phyloP scores from a whole-genome alignment of 2,113 vertebrate genomes.

The Gobius niger region DNA sequence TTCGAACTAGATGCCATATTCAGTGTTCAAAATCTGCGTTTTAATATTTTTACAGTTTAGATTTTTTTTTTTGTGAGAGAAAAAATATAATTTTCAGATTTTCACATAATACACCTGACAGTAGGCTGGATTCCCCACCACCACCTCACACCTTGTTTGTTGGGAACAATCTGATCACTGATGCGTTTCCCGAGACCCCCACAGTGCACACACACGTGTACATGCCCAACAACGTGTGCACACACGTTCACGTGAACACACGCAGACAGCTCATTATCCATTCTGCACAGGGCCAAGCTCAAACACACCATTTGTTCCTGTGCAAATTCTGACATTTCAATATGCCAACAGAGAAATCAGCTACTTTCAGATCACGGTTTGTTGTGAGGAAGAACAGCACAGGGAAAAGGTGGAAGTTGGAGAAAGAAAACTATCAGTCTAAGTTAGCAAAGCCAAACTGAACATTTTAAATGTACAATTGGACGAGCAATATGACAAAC shows the following conservation, averaged over 20 bases:
- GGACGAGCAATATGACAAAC: no score
- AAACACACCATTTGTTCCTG: constrained; percentile 72
- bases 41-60: no score
- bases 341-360: constrained; percentile 67
- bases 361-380: constrained; percentile 56
- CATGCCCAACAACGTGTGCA: constrained; percentile 58
- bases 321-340: constrained; percentile 82
- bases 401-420: constrained; percentile 26
- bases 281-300: constrained; percentile 64
- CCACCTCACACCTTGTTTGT: constrained; percentile 26
- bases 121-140: neutral
- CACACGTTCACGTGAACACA: constrained; percentile 58
- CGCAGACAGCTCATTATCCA: constrained; percentile 64
- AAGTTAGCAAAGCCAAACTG: neutral
- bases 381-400: constrained; percentile 24
- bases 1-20: no score
- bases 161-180: constrained; percentile 58
- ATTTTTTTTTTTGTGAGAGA: no score
- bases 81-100: neutral
- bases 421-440: neutral
- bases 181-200: constrained; percentile 60
- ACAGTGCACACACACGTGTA: constrained; percentile 44
- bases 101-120: neutral
- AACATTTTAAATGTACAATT: no score
- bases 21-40: no score